Conservation (phyloP, 2,888 invertebrate species). For the Apeira syringaria region DNA sequence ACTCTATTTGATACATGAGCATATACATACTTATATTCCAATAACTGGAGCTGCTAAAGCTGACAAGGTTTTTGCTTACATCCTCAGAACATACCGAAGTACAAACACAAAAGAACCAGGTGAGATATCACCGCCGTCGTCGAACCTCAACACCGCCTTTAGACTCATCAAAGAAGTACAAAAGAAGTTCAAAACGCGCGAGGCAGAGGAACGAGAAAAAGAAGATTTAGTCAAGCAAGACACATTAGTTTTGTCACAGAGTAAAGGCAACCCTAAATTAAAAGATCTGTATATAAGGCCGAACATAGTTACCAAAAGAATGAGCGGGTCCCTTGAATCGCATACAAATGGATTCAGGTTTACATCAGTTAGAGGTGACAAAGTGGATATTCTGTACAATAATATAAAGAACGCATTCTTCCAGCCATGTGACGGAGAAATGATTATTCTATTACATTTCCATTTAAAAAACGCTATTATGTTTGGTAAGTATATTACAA, state of each 20-base stretch:
- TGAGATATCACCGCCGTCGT: constrained; percentile 95
- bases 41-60: too few relatives aligned
- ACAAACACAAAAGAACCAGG: constrained; percentile 99
- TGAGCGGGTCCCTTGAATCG: constrained; percentile 96
- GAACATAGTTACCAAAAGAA: constrained; percentile 98
- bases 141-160: constrained; percentile 98
- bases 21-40: too few relatives aligned
- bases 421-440: constrained; percentile 99
- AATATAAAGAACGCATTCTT: constrained; percentile 99
- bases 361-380: constrained; percentile 99
- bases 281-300: constrained; percentile 99
- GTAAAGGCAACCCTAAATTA: constrained; percentile 98
- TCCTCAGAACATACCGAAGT: constrained; percentile 94
- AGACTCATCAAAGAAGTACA: constrained; percentile 99
- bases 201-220: constrained; percentile 99
- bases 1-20: too few relatives aligned
- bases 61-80: too few relatives aligned
- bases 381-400: constrained; percentile 99
- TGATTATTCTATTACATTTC: constrained; percentile 99
- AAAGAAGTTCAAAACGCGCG: constrained; percentile 98
- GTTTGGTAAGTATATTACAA: constrained; percentile 91
- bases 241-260: constrained; percentile 95
- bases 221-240: constrained; percentile 99
- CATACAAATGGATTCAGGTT: constrained; percentile 98
- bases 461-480: constrained; percentile 99